A percentile compares a stretch with the other conserved stretches of the same genome.
Conservation (phyloP, 1,140 invertebrate species). For the Trinorchestia longiramus region DNA sequence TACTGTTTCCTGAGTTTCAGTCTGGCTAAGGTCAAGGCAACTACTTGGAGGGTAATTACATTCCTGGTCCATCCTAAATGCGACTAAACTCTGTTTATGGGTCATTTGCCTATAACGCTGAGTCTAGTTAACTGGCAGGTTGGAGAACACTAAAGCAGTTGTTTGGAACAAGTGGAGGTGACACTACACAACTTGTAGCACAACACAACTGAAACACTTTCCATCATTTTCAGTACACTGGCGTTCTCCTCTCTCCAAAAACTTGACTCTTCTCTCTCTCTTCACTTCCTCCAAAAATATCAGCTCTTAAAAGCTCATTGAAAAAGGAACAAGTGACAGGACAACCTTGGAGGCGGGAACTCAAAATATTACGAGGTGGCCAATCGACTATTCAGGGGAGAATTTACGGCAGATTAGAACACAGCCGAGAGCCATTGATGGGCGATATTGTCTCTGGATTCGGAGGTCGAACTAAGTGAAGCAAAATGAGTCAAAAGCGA, state of each 20-base stretch:
- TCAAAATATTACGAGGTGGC: not conserved
- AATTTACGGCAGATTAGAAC: not conserved
- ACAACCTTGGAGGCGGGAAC: not conserved
- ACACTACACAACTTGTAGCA: not conserved
- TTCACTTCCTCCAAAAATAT: not conserved
- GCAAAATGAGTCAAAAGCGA: not conserved
- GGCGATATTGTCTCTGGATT: not conserved
- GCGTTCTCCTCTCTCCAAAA: not conserved
- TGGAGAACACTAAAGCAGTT: not conserved
- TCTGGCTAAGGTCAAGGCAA: not conserved
- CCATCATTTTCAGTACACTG: not conserved
- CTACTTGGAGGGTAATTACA: not conserved
- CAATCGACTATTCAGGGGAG: not conserved
- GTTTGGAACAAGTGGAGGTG: not conserved
- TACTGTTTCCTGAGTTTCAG: not conserved
- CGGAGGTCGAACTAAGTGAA: not conserved
- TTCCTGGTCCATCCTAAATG: not conserved
- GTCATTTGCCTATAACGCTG: not conserved
- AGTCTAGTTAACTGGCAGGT: not conserved
- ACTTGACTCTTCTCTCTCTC: not conserved
- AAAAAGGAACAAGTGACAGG: not conserved
- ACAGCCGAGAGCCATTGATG: not conserved
- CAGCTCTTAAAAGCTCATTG: not conserved
- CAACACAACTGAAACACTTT: too few relatives aligned
- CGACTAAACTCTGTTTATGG: not conserved